Evolutionary conservation across 2,888 invertebrate species (phyloP), one percentile per base, ranked within the genome.

Genomic region (Pardosa pseudoannulata): DNA sequence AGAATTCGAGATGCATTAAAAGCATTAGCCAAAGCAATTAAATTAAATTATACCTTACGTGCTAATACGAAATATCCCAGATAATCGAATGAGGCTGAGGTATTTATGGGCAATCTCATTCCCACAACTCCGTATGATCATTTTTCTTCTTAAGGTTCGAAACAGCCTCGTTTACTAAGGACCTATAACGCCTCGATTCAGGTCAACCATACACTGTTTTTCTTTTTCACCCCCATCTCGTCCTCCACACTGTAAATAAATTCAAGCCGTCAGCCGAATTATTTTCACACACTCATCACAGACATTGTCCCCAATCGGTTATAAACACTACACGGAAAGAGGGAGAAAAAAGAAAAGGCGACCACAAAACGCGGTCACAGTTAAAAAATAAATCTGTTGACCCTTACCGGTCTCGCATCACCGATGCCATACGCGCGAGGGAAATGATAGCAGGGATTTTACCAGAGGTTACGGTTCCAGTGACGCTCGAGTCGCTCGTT

Each of bases 261-360:
- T 56, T 56, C 56, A 23, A 1, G 6, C 16, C 23, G 23, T 23
- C 56, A 56, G 56, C 23, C 23, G 19, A 19, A 56, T 19, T 23
- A 56, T 56, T 56, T 23, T 56, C 56, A 56, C 56, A 56, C 23
- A 23, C 56, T 56, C 56, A 56, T 56, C 23, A 2, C 56, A 56
- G 56, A 23, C 56, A 56, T 56, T 56, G 56, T 56, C 56, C 56
- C 56, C 56, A 56, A 56, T 56, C 56, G 56, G 56, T 23, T 56
- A 6, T 23, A 56, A 56, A 56, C 23, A 56, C 56, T 56, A 56
- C 56, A 23, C 19, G 23, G 56, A 23, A 23, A 23, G 16, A 23
- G 11, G 3, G 23, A 13, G 16, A 13, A 23, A 56, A 56, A 56
- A 5, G 3, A 56, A 5, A 23, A 56, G 16, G 7, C 56, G 56